Conservation (phyloP, 2,888 invertebrate genomes). For the Apantesis nais region DNA sequence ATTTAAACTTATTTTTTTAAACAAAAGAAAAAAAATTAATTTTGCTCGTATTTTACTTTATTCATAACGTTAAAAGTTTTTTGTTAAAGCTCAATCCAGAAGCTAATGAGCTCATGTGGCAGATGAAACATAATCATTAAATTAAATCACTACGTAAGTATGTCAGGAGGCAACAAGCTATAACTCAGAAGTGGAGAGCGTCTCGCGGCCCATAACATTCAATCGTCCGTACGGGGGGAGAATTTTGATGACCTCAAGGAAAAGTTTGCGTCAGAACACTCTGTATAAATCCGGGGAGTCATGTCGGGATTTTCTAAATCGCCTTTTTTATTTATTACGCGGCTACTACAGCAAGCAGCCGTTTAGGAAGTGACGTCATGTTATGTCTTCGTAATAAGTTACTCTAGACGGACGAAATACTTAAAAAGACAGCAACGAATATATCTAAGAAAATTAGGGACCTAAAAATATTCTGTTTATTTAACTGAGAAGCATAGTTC, state of each 20-base stretch:
- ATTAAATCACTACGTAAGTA: conserved; percentile 75
- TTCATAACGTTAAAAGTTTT: conserved; percentile 39
- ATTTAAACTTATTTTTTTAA: conserved; percentile 13
- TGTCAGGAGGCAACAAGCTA: conserved; percentile 73
- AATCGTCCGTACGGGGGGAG: conserved; percentile 81
- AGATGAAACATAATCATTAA: conserved; percentile 63
- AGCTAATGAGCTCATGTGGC: conserved; percentile 32
- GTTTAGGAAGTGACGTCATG: conserved; percentile 74
- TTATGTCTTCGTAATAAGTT: conserved; percentile 67
- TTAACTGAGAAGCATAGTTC: neutral
- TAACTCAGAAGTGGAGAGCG: conserved; percentile 78
- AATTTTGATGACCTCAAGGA: conserved; percentile 83
- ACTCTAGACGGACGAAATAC: conserved; percentile 59
- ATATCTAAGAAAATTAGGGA: neutral
- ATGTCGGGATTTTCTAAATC: conserved; percentile 83
- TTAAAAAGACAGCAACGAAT: conserved; percentile 14
- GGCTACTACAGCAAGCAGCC: conserved; percentile 71
- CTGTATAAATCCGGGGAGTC: conserved; percentile 82
- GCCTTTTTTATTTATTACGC: conserved; percentile 81
- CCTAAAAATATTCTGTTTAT: neutral
- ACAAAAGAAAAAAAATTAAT: conserved; percentile 27
- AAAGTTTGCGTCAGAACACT: conserved; percentile 79
- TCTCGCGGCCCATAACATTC: conserved; percentile 83
- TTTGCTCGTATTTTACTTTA: conserved; percentile 33
- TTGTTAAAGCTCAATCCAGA: conserved; percentile 34